phyloP scores from a whole-genome alignment of 2,797 vertebrate species.

The Poeciliopsis paucimaculata region DNA sequence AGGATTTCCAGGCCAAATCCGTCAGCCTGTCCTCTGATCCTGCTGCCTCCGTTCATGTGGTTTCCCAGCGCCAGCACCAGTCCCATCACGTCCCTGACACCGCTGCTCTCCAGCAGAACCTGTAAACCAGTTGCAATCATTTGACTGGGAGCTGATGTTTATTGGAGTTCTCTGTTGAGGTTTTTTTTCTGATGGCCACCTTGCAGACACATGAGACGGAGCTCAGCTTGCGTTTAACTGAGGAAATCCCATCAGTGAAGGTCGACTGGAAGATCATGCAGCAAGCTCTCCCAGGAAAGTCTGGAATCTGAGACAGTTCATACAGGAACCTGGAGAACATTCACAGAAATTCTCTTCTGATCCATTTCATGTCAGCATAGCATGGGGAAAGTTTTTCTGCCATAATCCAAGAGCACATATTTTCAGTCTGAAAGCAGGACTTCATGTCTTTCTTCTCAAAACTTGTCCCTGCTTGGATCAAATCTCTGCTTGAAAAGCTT shows the following conservation, averaged over 20 bases:
- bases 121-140: constrained; percentile 46
- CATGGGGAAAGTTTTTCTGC: no score
- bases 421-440: no score
- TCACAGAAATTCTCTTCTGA: background rate
- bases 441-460: no score
- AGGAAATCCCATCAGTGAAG: constrained; percentile 86
- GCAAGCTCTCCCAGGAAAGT: constrained; percentile 89
- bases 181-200: constrained; percentile 67
- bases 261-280: constrained; percentile 93
- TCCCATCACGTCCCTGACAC: constrained; percentile 88
- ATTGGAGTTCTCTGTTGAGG: background rate
- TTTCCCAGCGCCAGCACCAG: constrained; percentile 95
- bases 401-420: no score
- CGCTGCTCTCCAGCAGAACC: constrained; percentile 83
- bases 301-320: constrained; percentile 93
- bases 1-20: constrained; percentile 96
- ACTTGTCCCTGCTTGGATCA: no score
- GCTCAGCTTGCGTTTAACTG: constrained; percentile 85
- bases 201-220: constrained; percentile 85
- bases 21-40: constrained; percentile 93
- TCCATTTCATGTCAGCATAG: background rate
- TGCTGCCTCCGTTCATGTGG: constrained; percentile 96
- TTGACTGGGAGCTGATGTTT: background rate
- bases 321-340: constrained; percentile 88
- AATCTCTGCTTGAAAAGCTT: no score